Conservation (phyloP, 2,888 invertebrate genomes). For the Orthonevra nobilis region DNA sequence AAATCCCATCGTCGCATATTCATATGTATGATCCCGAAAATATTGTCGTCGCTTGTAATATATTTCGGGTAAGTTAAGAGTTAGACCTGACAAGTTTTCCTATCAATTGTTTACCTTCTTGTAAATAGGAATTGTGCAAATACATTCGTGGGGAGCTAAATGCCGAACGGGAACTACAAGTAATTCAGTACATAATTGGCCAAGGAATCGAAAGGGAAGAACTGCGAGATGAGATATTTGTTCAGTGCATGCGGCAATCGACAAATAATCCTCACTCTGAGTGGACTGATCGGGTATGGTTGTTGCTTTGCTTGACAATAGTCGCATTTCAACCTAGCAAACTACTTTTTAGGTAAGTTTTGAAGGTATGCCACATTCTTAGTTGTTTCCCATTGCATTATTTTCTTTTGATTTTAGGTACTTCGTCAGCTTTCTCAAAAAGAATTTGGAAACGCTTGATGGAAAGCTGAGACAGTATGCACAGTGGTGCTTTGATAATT, state of each 20-base stretch:
- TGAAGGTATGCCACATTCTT: neutral
- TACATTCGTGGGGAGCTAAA: conserved; percentile 94
- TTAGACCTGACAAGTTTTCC: neutral
- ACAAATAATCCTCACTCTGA: conserved; percentile 94
- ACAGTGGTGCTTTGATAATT: conserved; percentile 96
- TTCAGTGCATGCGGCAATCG: conserved; percentile 92
- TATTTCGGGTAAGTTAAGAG: conserved; percentile 88
- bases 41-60: conserved; percentile 91
- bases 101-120: neutral
- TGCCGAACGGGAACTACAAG: conserved; percentile 89
- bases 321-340: conserved; percentile 93
- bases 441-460: conserved; percentile 84
- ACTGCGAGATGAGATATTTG: conserved; percentile 93
- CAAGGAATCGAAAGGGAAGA: conserved; percentile 95
- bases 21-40: conserved; percentile 98
- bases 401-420: conserved; percentile 81
- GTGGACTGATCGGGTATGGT: conserved; percentile 92
- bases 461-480: conserved; percentile 91
- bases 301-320: conserved; percentile 92
- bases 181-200: conserved; percentile 91
- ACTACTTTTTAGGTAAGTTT: conserved; percentile 76
- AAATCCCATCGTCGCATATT: conserved; percentile 95
- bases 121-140: conserved; percentile 90
- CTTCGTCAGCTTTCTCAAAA: conserved; percentile 87
- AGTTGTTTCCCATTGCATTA: no score